These are phyloP conservation scores for Australoheros facetus DNA, from an alignment of 2,797 vertebrate species.

Conservation along the genomic window DNA sequence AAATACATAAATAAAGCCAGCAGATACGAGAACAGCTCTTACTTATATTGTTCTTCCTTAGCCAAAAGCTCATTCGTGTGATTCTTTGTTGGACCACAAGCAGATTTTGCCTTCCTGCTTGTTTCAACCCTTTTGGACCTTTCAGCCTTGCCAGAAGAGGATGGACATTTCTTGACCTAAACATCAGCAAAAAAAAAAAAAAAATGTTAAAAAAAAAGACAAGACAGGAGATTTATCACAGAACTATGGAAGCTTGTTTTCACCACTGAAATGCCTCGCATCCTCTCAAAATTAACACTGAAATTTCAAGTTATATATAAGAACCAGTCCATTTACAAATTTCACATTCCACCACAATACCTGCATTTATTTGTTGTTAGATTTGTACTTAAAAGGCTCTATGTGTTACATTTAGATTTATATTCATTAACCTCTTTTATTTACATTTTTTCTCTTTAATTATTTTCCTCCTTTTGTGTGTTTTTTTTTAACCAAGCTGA, in stretches of 20 bases:
- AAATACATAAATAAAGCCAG: not conserved
- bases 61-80: constrained; percentile 73
- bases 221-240: constrained; percentile 6
- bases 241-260: not conserved
- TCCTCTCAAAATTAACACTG: not conserved
- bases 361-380: not conserved
- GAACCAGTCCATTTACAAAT: not conserved
- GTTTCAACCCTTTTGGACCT: constrained; percentile 40
- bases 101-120: constrained; percentile 47
- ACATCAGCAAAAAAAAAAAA: not conserved
- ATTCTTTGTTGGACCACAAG: constrained; percentile 51
- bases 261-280: too few species aligned
- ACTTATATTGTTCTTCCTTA: constrained; percentile 89
- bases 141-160: constrained; percentile 37
- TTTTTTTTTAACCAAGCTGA: not conserved
- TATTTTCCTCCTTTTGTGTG: not conserved
- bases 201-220: not conserved
- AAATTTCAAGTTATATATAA: not conserved
- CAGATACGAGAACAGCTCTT: constrained; percentile 34
- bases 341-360: not conserved
- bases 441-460: not conserved
- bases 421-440: too few species aligned
- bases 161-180: constrained; percentile 59
- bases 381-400: not conserved
- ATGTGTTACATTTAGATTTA: too few species aligned